Base-by-base conservation (phyloP, 2,113 vertebrate species). In the Sclerurus mexicanus region DNA sequence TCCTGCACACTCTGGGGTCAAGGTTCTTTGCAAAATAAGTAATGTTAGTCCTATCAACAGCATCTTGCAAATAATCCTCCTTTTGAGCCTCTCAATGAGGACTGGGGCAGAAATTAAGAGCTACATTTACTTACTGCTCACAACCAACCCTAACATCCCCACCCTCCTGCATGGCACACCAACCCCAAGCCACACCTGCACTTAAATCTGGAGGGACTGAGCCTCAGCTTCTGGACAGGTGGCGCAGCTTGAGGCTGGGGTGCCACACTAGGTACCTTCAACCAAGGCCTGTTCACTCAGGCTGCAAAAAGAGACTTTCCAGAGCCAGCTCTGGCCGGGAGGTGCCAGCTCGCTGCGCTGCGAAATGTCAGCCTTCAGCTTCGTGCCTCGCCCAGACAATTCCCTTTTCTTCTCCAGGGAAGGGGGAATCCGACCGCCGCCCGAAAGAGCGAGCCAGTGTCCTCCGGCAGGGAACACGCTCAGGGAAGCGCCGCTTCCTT, bases 171-270 rank as follows among this genome's bases (percentile, higher is more conserved):
- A 13, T 3, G 0, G 58, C 55, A 62, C 63, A 6, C 16, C 0
- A 8, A n/a, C 3, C 21, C 24, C 10, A 7, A 75, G 59, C 22
- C 55, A 33, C 55, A 35, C 63, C 80, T 40, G 83, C 30, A 2
- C 13, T 10, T 14, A 23, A 22, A 53, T 12, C 10, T 19, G 3
- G 17, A 33, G 46, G 10, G 47, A 7, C 16, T 35, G 37, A 7
- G 49, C 58, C 46, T 17, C 28, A 64, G 20, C 76, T 75, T 46
- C 42, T 3, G 40, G 27, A 37, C 62, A 27, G 14, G 40, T 2
- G 6, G 3, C 37, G 24, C 3, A 0, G 63, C 18, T 46, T 27
- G 8, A 5, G 2, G 1, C 59, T 2, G 27, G 30, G 49, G 27
- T 31, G 30, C 27, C 13, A 16, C 18, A 9, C 12, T 24, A 18